phyloP scores from a whole-genome alignment of 2,797 vertebrate species.

The Astyanax mexicanus region DNA sequence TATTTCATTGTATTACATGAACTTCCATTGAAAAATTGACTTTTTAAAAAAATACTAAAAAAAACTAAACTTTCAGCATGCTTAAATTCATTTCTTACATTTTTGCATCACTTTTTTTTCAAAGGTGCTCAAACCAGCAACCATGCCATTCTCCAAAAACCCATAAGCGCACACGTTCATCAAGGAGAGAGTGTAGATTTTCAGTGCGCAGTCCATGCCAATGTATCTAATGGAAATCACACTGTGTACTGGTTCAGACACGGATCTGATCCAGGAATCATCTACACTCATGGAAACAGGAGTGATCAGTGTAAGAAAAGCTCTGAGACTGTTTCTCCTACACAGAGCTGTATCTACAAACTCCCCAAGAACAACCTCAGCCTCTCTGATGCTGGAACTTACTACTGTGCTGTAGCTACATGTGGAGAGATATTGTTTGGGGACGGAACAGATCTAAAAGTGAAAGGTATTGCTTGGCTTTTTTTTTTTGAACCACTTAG shows the following conservation, averaged over 20 bases:
- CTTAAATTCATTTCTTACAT: no score
- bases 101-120: background rate
- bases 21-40: no score
- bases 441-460: background rate
- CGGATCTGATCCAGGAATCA: background rate
- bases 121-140: background rate
- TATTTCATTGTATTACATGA: no score
- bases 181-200: background rate
- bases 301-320: background rate
- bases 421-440: conserved; percentile 4
- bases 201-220: background rate
- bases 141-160: background rate
- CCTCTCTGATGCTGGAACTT: conserved; percentile 5
- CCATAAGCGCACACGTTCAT: background rate
- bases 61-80: no score
- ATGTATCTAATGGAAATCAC: background rate
- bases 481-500: no score
- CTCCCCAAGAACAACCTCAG: background rate
- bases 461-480: background rate
- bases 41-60: no score
- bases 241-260: conserved; percentile 11
- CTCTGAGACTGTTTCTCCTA: background rate
- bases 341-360: background rate
- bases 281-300: background rate
- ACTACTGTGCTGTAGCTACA: conserved; percentile 7